Base-by-base conservation (phyloP, 2,888 invertebrate genomes). In the Podabrus alpinus region DNA sequence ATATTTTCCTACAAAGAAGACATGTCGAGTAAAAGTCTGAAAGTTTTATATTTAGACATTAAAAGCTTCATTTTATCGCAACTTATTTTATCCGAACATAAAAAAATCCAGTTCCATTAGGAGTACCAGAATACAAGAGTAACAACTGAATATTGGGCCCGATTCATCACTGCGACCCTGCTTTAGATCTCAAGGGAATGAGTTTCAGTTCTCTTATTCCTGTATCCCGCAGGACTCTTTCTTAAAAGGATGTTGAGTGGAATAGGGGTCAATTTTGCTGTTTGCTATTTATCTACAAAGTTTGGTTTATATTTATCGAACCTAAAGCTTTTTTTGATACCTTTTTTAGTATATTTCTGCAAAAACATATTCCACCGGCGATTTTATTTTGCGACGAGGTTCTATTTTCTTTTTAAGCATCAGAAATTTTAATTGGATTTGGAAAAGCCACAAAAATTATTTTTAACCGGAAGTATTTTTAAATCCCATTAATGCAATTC, bases 101-200 rank as follows among this genome's bases (percentile, higher is more conserved):
- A 81, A 81, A 82, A 82, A 81, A 81, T 80, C 80, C 77, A 71
- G 77, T 82, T 82, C 82, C 82, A 82, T 82, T 82, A 82, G 79
- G 79, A 79, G 77, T 79, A 81, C 80, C 16, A 75, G 79, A 81
- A 81, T 81, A 79, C 81, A 80, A 77, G 70, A 80, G 81, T 82
- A 82, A 82, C 82, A 82, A 82, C 82, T 79, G 82, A 82, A 80
- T 81, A 81, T 81, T 79, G 81, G 80, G 78, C 80, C 78, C 82
- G 81, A 82, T 82, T 82, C 81, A 82, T 82, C 81, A 82, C 81
- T 59, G 71, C 76, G 73, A 74, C 78, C 69, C 74, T 69, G 62
- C 69, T 16, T 13, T 45, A 59, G 15, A 61, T 74, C 79, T 68
- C 72, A 17, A 15, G 79, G 75, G 78, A 77, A 71, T 19, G 71